Base-by-base conservation (phyloP, 1,140 invertebrate species). In the Panagrolaimus sp. region DNA sequence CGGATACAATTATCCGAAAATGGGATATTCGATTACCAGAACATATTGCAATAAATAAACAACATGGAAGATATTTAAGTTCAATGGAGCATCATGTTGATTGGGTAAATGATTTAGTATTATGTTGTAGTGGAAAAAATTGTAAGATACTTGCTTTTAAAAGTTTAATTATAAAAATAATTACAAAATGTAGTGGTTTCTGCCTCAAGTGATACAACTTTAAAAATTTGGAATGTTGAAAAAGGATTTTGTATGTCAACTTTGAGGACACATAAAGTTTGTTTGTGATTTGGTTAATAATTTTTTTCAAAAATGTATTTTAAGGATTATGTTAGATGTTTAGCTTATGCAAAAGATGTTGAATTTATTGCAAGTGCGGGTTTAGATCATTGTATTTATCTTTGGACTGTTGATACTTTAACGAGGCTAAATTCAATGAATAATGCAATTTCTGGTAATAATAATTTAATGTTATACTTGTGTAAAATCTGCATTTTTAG, bases 181-280 rank as follows among this genome's bases (percentile, higher is more conserved):
- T 64, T 9, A 43, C 14, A 58, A 67, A 75, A 83, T 88, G 66
- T 84, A 94, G 91, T 99, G 75, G 97, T 99, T 83, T 98, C 95
- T 68, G 96, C 95, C 3, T 97, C 94, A 81, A 96, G 93, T 75
- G 96, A 99, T 84, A 98, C 95, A 47, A 99, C 96, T 45, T 94
- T 99, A 0, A 99, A 99, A 87, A 92, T 99, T 65, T 99, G 96
- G 96, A 98, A 98, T 87, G 93, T 94, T 15, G 93, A 96, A 73
- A 98, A 98, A 88, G 95, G 94, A 15, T 75, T 70, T 17, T 96
- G 94, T 83, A 94, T 96, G 92, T 96, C 93, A 0, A 96, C 94
- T 2, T 85, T 99, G 73, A 86, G 95, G 71, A 98, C 95, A 43
- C 96, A 99, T 84, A 96, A 96, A 81, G 86, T 86, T 78, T 71